Percentiles rank a stretch among this genome's conserved stretches.
phyloP scores from a whole-genome alignment of 2,113 vertebrate species.

The Osmerus mordax region DNA sequence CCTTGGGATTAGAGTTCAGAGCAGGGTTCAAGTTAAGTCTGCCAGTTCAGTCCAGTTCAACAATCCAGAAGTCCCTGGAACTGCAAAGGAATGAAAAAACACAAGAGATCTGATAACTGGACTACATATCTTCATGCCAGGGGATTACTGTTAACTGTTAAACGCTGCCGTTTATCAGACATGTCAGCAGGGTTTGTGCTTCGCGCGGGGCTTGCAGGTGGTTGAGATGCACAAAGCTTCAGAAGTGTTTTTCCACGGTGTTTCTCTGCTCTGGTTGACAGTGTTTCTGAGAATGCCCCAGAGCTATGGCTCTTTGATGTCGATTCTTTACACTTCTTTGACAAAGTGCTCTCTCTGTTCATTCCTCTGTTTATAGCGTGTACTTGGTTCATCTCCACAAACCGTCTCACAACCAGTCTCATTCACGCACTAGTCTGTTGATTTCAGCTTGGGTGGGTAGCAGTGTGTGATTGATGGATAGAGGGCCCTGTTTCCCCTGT shows the following conservation, averaged over 20 bases:
- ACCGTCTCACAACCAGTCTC: too few relatives aligned
- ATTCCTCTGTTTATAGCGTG: too few relatives aligned
- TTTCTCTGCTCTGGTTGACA: not conserved
- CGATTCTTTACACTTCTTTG: not conserved
- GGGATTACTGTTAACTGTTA: conserved; percentile 17
- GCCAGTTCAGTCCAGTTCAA: not conserved
- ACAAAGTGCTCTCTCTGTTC: too few relatives aligned
- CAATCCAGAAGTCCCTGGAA: conserved; percentile 1
- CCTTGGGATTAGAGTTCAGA: too few relatives aligned
- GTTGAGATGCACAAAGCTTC: not conserved
- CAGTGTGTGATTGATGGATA: too few relatives aligned
- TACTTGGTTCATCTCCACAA: too few relatives aligned
- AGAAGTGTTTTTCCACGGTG: not conserved
- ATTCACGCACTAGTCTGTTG: too few relatives aligned
- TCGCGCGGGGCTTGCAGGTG: not conserved
- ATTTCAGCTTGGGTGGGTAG: too few relatives aligned
- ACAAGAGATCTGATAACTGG: conserved; percentile 24
- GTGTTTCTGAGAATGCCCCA: not conserved
- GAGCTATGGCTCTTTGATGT: not conserved
- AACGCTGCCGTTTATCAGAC: conserved; percentile 25
- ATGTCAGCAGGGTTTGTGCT: conserved; percentile 16
- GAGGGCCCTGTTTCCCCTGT: too few relatives aligned
- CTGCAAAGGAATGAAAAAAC: not conserved
- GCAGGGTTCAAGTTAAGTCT: conserved; percentile 10
- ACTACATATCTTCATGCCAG: conserved; percentile 10